phyloP scores from a whole-genome alignment of 2,113 vertebrate species.

The Ondatra zibethicus region DNA sequence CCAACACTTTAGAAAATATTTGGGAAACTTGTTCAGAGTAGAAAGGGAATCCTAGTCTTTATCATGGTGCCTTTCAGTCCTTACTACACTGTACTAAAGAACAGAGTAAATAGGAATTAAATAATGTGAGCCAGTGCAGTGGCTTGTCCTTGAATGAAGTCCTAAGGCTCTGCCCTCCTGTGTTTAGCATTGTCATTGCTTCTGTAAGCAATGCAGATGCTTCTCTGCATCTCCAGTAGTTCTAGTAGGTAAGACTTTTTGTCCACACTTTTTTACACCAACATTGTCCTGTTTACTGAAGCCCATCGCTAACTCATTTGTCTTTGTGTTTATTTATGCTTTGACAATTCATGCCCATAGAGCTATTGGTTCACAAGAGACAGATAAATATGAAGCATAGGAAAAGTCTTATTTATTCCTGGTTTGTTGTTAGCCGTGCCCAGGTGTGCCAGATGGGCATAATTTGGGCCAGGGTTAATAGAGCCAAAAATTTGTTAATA shows the following conservation, averaged over 20 bases:
- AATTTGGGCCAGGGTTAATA: neutral
- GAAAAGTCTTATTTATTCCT: neutral
- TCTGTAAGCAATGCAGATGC: neutral
- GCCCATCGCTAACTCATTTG: neutral
- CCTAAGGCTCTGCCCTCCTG: neutral
- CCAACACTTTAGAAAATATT: neutral
- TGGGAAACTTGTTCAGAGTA: neutral
- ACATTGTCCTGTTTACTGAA: neutral
- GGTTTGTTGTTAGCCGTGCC: neutral
- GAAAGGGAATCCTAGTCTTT: neutral
- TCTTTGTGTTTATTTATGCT: neutral
- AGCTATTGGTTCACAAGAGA: neutral
- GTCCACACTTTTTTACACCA: neutral
- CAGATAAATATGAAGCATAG: neutral
- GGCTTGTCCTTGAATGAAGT: neutral
- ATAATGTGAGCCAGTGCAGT: neutral
- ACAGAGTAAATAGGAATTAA: neutral
- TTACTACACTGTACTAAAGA: constrained; percentile 7
- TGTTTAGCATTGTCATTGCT: neutral
- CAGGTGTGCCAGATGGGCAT: neutral
- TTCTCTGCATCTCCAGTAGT: neutral
- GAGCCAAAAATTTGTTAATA: neutral
- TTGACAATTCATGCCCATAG: neutral
- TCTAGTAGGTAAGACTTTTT: neutral
- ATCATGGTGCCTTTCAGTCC: neutral